These are phyloP conservation scores for Apocrypta bakeri DNA, from an alignment of 1,140 invertebrate species.

Conservation along the genomic window DNA sequence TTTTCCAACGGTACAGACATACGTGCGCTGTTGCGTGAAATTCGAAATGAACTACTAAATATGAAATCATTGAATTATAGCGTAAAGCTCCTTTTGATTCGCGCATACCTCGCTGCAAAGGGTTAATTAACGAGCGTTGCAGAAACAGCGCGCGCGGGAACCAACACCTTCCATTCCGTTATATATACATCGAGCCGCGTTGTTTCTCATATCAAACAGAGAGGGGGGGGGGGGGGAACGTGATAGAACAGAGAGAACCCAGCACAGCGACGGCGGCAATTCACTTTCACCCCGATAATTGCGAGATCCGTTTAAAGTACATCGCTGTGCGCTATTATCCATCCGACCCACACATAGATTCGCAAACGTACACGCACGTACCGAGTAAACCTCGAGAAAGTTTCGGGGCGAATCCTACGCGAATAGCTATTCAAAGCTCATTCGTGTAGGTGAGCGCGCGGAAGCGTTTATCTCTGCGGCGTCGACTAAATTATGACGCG, in stretches of 20 bases:
- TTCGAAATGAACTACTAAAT: too few relatives aligned
- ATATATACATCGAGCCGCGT: conserved; percentile 5
- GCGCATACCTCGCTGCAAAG: neutral
- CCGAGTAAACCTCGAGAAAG: neutral
- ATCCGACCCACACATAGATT: neutral
- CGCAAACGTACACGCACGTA: neutral
- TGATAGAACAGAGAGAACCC: too few relatives aligned
- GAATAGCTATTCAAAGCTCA: conserved; percentile 15
- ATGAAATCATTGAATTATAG: too few relatives aligned
- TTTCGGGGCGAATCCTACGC: neutral
- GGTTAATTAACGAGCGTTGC: neutral
- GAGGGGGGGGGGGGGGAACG: too few relatives aligned
- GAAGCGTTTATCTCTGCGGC: conserved; percentile 38
- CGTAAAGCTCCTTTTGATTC: too few relatives aligned
- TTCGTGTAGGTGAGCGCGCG: neutral
- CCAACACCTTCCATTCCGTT: neutral
- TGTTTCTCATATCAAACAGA: conserved; percentile 24
- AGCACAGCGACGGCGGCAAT: neutral
- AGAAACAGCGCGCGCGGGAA: too few relatives aligned
- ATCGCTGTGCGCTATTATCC: conserved; percentile 33
- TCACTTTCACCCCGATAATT: conserved; percentile 39
- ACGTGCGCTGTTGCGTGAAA: too few relatives aligned
- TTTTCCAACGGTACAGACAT: too few relatives aligned
- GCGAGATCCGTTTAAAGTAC: conserved; percentile 27
- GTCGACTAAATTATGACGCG: conserved; percentile 41